Conservation (phyloP, 2,113 vertebrate species). For the Heptranchias perlo region DNA sequence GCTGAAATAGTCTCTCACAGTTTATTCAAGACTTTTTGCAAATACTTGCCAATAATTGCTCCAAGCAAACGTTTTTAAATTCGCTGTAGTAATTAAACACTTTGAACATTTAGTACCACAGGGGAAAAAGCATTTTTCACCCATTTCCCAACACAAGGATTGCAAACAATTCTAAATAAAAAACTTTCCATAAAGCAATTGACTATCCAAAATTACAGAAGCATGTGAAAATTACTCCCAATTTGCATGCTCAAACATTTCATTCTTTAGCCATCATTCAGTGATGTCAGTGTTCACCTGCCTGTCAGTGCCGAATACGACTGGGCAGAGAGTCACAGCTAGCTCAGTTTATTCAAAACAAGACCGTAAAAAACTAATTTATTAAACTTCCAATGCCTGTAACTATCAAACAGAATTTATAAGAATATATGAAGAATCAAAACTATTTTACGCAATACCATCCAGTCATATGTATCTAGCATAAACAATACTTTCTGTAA, state of each 20-base stretch:
- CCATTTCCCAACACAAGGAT: background rate
- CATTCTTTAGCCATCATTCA: background rate
- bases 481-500: background rate
- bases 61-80: background rate
- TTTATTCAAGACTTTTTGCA: background rate
- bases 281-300: background rate
- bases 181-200: background rate
- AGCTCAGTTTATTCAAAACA: background rate
- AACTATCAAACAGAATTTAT: background rate
- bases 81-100: background rate
- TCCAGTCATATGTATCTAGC: background rate
- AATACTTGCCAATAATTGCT: background rate
- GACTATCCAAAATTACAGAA: background rate
- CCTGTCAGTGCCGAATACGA: background rate
- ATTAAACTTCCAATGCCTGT: background rate
- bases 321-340: background rate
- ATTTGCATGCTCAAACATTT: background rate
- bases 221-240: background rate
- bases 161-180: background rate
- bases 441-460: background rate
- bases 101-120: background rate
- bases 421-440: background rate
- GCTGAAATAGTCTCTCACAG: background rate
- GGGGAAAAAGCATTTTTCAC: background rate
- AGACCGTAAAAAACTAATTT: background rate